These are phyloP conservation scores for Lepisosteus oculatus DNA, from an alignment of 2,113 vertebrate genomes.

Conservation along the genomic window DNA sequence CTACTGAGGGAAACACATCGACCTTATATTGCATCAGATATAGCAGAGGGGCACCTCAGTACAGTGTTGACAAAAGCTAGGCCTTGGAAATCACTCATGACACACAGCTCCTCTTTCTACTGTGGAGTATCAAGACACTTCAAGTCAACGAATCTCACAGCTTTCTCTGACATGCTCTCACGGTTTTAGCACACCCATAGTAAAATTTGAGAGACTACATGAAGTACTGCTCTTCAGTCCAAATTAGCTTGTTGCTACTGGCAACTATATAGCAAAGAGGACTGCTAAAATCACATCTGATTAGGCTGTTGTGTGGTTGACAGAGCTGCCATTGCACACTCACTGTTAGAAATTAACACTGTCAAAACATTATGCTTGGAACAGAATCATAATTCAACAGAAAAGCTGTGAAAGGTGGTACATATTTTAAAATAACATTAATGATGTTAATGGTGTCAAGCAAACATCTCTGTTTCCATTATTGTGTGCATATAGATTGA, in stretches of 20 bases:
- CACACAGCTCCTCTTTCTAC: not conserved
- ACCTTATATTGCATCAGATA: too few relatives aligned
- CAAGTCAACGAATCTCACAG: not conserved
- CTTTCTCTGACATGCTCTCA: not conserved
- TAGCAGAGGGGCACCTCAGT: too few relatives aligned
- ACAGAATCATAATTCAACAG: not conserved
- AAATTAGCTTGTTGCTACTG: constrained; percentile 23
- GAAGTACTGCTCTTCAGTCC: not conserved
- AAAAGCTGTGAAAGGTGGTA: not conserved
- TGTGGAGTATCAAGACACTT: not conserved
- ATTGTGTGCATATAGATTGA: too few relatives aligned
- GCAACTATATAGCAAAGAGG: not conserved
- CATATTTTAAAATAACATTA: constrained; percentile 1
- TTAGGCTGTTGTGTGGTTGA: not conserved
- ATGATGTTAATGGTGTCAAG: constrained; percentile 16
- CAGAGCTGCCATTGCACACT: too few relatives aligned
- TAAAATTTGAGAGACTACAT: not conserved
- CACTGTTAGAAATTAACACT: constrained; percentile 10
- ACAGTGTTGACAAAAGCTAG: too few relatives aligned
- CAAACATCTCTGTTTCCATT: too few relatives aligned
- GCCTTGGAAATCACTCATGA: too few relatives aligned
- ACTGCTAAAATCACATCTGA: constrained; percentile 5
- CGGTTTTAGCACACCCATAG: not conserved
- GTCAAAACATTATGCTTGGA: constrained; percentile 5
- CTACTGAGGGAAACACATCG: too few relatives aligned